These are phyloP conservation scores for Pelusios castaneus DNA, from an alignment of 2,113 vertebrate species.

Conservation along the genomic window DNA sequence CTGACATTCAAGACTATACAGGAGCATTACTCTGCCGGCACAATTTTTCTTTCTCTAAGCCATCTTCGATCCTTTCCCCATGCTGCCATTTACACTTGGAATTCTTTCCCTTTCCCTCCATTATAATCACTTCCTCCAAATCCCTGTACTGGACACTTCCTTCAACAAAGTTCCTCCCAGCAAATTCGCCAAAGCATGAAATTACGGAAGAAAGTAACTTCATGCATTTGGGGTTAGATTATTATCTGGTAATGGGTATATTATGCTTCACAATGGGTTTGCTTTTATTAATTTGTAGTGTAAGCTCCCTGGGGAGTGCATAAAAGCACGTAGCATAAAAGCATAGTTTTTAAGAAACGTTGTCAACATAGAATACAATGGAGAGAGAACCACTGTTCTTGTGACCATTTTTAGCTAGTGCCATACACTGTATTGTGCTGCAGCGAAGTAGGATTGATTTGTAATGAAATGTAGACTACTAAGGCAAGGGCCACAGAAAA, in stretches of 20 bases:
- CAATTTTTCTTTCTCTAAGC: fast-evolving
- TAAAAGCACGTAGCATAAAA: neutral
- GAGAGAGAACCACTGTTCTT: neutral
- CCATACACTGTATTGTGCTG: fast-evolving
- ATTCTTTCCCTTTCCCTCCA: neutral
- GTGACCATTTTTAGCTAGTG: neutral
- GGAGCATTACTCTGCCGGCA: too few relatives aligned
- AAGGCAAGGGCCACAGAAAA: neutral
- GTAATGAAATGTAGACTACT: fast-evolving
- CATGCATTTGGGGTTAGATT: neutral
- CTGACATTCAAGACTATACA: neutral
- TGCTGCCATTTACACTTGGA: neutral
- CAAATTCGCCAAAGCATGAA: neutral
- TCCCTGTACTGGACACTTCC: neutral
- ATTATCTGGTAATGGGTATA: fast-evolving
- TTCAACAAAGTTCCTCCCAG: fast-evolving
- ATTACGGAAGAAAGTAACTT: neutral
- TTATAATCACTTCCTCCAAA: neutral
- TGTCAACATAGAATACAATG: neutral
- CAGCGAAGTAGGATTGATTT: neutral
- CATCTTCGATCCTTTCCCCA: neutral
- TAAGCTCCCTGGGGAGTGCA: neutral
- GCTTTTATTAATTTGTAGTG: neutral
- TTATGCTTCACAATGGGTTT: neutral
- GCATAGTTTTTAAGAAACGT: neutral